Percentiles rank a stretch among this genome's conserved stretches.
phyloP scores from a whole-genome alignment of 2,797 vertebrate genomes.

The Sternotherus odoratus region DNA sequence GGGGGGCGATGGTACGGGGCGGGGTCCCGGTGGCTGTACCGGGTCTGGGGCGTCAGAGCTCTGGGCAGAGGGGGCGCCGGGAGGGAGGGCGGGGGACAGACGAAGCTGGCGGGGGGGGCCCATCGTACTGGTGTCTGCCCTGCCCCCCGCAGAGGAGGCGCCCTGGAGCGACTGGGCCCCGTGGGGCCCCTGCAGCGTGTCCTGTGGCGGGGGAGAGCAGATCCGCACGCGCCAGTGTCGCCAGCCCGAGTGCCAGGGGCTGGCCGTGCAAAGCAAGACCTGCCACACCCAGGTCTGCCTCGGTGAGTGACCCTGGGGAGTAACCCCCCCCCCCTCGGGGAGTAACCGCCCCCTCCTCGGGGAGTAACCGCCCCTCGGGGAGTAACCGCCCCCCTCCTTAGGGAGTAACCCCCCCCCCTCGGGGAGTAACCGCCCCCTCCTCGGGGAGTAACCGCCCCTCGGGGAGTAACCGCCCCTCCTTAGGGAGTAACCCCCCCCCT shows the following conservation, averaged over 20 bases:
- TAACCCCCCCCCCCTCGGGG: too few relatives aligned
- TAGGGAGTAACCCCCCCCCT: too few relatives aligned
- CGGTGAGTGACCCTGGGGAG: slow-evolving; percentile 79
- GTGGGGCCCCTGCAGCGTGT: slow-evolving; percentile 88
- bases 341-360: too few relatives aligned
- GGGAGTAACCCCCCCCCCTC: too few relatives aligned
- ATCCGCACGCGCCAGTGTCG: slow-evolving; percentile 82
- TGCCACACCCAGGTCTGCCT: slow-evolving; percentile 92
- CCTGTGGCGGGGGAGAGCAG: slow-evolving; percentile 92
- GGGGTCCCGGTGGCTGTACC: too few relatives aligned
- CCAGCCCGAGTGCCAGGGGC: slow-evolving; percentile 79
- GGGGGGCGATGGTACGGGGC: slow-evolving; percentile 67
- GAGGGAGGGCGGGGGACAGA: slow-evolving; percentile 81
- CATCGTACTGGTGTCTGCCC: neutral
- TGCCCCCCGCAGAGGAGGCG: slow-evolving; percentile 66
- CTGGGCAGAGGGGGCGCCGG: slow-evolving; percentile 77
- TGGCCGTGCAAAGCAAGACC: slow-evolving; percentile 85
- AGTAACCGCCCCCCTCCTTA: too few relatives aligned
- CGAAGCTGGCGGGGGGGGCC: accelerated
- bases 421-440: too few relatives aligned
- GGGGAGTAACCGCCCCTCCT: too few relatives aligned
- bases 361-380: too few relatives aligned
- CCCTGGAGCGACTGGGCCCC: slow-evolving; percentile 83
- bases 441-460: too few relatives aligned
- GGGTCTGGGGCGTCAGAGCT: too few relatives aligned